Base-by-base conservation (phyloP, 2,888 invertebrate genomes). In the Limnephilus lunatus region DNA sequence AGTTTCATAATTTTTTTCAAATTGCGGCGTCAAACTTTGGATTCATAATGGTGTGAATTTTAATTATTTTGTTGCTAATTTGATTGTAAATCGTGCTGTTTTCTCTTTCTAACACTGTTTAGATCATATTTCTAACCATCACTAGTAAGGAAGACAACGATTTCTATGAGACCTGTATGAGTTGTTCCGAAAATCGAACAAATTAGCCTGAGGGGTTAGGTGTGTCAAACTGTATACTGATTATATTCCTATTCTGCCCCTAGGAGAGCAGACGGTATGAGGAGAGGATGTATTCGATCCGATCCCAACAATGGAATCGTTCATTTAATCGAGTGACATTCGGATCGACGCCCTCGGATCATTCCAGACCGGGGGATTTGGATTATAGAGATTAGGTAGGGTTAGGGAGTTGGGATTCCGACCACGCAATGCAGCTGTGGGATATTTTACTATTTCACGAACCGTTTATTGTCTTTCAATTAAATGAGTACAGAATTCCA, bases 311-410 rank as follows among this genome's bases (percentile, higher is more conserved):
- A 92, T 92, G 82, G 92, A 90, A 91, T 90, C 92, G 85, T 92
- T 91, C 91, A 91, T 92, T 87, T 91, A 81, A 90, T 48, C 91
- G 35, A 88, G 90, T 92, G 91, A 91, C 92, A 92, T 91, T 91
- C 91, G 90, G 90, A 80, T 89, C 68, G 86, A 92, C 92, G 92
- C 91, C 92, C 90, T 48, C 81, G 32, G 85, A 81, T 92, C 90
- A 91, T 91, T 92, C 91, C 82, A 89, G 85, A 44, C 90, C 86
- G 85, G 85, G 91, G 88, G 15, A 44, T 88, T 44, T 31, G 81
- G 80, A 91, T 90, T 90, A 87, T 14, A 81, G 68, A 48, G 85
- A 31, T 48, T 53, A 53, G 44, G n/a, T 7, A 11, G 68, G 48
- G 15, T 1, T 39, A 39, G 39, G 19, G 53, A 35, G 35, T 35